Percentiles rank a stretch among this genome's conserved stretches.
phyloP scores from a whole-genome alignment of 2,888 invertebrate species.

The Drosophila borborema region DNA sequence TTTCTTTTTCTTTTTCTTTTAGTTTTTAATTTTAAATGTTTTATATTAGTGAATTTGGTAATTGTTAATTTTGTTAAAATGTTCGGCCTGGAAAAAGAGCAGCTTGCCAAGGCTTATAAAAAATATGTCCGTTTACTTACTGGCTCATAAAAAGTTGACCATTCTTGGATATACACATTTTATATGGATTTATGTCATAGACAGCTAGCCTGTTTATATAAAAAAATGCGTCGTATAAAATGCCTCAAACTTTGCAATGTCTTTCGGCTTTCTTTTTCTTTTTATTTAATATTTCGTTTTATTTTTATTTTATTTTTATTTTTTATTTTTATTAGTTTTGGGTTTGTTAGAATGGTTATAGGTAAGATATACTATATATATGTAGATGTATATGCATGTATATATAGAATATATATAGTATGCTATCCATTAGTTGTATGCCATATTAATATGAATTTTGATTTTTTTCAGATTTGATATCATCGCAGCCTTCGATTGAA shows the following conservation, averaged over 20 bases:
- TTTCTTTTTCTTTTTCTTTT: conserved; percentile 11
- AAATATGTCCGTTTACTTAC: conserved; percentile 78
- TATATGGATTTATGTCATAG: conserved; percentile 55
- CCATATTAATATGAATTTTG: conserved; percentile 76
- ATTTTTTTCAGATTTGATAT: conserved; percentile 68
- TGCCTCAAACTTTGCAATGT: conserved; percentile 65
- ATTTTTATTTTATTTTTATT: not conserved
- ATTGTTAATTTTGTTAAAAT: conserved; percentile 75
- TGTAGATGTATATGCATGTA: conserved; percentile 26
- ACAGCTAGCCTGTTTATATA: conserved; percentile 72
- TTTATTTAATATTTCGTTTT: not conserved
- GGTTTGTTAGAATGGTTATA: conserved; percentile 61
- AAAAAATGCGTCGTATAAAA: conserved; percentile 79
- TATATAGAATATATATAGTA: conserved; percentile 39
- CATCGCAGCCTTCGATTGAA: conserved; percentile 79
- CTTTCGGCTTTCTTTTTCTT: conserved; percentile 29
- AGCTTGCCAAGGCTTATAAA: conserved; percentile 76
- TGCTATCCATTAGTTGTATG: conserved; percentile 58
- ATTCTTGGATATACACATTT: conserved; percentile 29
- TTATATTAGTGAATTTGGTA: conserved; percentile 40
- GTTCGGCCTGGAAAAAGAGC: conserved; percentile 68
- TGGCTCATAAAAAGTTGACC: conserved; percentile 75
- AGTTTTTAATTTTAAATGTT: conserved; percentile 4
- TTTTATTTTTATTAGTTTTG: conserved; percentile 13
- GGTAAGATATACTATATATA: too few relatives aligned